Conservation (phyloP, 2,113 vertebrate species). For the Acinonyx jubatus region DNA sequence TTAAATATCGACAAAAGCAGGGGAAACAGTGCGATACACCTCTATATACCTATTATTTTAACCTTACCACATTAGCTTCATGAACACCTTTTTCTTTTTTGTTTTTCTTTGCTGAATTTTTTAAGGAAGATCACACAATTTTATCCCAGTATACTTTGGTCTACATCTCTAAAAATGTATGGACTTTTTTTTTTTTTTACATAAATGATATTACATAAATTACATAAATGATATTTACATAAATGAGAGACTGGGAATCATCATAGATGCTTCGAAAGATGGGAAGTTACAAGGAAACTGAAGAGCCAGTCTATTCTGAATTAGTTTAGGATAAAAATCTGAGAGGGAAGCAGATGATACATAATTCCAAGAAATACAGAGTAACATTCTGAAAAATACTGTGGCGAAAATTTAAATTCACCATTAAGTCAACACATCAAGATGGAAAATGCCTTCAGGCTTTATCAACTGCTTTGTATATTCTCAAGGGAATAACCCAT, state of each 20-base stretch:
- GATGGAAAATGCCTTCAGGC: constrained; percentile 49
- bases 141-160: background rate
- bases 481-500: constrained; percentile 57
- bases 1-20: background rate
- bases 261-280: background rate
- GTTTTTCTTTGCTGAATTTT: background rate
- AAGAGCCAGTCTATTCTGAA: background rate
- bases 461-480: constrained; percentile 63
- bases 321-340: constrained; percentile 13
- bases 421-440: constrained; percentile 23
- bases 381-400: background rate
- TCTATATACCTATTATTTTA: background rate
- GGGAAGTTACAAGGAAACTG: background rate
- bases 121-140: background rate
- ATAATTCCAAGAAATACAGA: background rate
- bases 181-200: background rate
- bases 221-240: background rate
- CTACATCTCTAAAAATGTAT: background rate
- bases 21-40: background rate
- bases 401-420: constrained; percentile 14
- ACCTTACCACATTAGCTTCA: background rate
- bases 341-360: background rate
- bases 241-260: background rate
- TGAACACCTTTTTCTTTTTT: background rate
- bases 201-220: background rate